Conservation (phyloP, 2,113 vertebrate species). For the Caretta caretta region DNA sequence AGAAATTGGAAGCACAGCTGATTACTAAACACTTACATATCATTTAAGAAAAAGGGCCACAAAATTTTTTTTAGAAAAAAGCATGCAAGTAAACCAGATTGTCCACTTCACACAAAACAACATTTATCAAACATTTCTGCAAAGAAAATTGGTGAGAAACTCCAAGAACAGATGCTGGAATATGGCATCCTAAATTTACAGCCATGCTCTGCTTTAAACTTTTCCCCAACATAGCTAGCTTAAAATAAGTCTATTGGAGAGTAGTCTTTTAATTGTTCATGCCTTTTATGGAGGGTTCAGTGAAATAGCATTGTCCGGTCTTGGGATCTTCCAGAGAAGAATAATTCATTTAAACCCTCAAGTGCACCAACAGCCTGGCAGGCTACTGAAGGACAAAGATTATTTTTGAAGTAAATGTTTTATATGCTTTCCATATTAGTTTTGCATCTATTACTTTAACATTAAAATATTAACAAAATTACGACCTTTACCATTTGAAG, state of each 20-base stretch:
- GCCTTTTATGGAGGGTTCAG: not conserved
- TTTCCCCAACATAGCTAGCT: not conserved
- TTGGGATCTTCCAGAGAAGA: not conserved
- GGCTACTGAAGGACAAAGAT: not conserved
- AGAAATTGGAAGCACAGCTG: not conserved
- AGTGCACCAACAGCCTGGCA: not conserved
- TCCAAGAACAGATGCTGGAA: not conserved
- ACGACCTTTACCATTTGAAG: not conserved
- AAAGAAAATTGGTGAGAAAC: not conserved
- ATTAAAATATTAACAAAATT: conserved; percentile 2
- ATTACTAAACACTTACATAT: not conserved
- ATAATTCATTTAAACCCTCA: not conserved
- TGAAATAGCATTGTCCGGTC: not conserved
- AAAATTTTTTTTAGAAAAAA: not conserved
- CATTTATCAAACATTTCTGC: not conserved
- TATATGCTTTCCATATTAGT: not conserved
- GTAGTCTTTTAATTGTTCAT: not conserved
- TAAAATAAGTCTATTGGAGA: not conserved
- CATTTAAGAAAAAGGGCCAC: conserved; percentile 26
- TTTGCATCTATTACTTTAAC: not conserved
- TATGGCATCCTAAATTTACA: not conserved
- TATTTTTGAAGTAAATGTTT: not conserved
- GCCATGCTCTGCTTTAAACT: accelerated
- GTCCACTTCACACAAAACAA: not conserved
- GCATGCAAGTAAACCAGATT: not conserved